These are phyloP conservation scores for Phoeniculus purpureus DNA, from an alignment of 2,797 vertebrate species.

Conservation along the genomic window DNA sequence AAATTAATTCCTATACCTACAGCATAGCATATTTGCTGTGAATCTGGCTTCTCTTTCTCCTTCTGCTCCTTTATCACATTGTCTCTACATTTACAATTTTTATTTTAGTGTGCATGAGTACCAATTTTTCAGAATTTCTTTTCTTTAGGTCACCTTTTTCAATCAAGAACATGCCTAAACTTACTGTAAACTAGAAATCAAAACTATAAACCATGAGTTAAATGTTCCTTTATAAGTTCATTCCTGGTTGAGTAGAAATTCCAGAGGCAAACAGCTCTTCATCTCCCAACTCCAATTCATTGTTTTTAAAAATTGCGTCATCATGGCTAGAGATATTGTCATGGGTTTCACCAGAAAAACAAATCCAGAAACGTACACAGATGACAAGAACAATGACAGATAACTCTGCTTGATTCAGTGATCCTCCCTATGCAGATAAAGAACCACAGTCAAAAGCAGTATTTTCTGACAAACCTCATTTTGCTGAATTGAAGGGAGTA, in stretches of 20 bases:
- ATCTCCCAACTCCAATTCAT: background rate
- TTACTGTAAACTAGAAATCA: constrained; percentile 40
- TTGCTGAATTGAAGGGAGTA: constrained; percentile 18
- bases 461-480: constrained; percentile 21
- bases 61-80: constrained; percentile 49
- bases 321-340: constrained; percentile 30
- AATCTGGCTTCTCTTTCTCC: background rate
- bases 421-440: constrained; percentile 11
- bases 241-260: constrained; percentile 2
- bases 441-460: background rate
- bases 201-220: constrained; percentile 28
- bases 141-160: constrained; percentile 62
- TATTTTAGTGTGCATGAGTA: constrained; percentile 22
- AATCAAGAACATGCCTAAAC: background rate
- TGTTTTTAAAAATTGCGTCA: constrained; percentile 40
- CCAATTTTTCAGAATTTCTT: constrained; percentile 60
- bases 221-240: background rate
- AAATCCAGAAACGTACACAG: constrained; percentile 46
- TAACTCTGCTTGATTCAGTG: background rate
- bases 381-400: constrained; percentile 40
- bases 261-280: constrained; percentile 8
- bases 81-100: constrained; percentile 65
- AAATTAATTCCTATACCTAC: constrained; percentile 56
- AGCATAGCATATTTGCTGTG: background rate
- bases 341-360: constrained; percentile 25